phyloP scores from a whole-genome alignment of 2,797 vertebrate genomes.

The Eurystomus glaucurus region DNA sequence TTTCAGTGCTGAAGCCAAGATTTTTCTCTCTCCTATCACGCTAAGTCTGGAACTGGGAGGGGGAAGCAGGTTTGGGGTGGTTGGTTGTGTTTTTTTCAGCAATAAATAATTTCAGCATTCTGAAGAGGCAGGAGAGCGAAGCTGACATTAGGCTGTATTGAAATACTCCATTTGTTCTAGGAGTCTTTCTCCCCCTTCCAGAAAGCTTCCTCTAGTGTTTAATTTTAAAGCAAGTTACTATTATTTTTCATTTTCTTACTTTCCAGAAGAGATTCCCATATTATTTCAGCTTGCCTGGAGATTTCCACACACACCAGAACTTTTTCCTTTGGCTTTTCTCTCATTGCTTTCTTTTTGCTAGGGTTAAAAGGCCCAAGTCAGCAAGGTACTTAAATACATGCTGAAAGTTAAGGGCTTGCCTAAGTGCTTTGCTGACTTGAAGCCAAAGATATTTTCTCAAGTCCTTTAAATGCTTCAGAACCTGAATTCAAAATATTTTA shows the following conservation, averaged over 20 bases:
- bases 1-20: constrained; percentile 25
- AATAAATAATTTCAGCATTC: constrained; percentile 36
- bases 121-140: constrained; percentile 35
- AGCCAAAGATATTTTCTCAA: constrained; percentile 71
- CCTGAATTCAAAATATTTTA: constrained; percentile 39
- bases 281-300: constrained; percentile 4
- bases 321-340: constrained; percentile 39
- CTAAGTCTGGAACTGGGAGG: neutral
- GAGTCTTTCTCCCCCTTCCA: neutral
- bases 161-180: constrained; percentile 57
- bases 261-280: neutral
- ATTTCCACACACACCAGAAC: neutral
- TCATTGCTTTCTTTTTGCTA: neutral
- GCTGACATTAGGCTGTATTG: neutral
- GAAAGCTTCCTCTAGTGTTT: constrained; percentile 21
- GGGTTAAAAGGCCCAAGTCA: constrained; percentile 69
- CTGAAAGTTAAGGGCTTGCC: constrained; percentile 70
- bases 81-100: neutral
- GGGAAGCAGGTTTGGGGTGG: neutral
- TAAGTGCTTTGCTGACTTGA: constrained; percentile 74
- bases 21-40: constrained; percentile 22
- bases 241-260: neutral
- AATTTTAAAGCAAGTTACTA: constrained; percentile 3
- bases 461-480: constrained; percentile 58
- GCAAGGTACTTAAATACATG: constrained; percentile 74